Conservation (phyloP, 1,140 invertebrate genomes). For the Galleria mellonella region DNA sequence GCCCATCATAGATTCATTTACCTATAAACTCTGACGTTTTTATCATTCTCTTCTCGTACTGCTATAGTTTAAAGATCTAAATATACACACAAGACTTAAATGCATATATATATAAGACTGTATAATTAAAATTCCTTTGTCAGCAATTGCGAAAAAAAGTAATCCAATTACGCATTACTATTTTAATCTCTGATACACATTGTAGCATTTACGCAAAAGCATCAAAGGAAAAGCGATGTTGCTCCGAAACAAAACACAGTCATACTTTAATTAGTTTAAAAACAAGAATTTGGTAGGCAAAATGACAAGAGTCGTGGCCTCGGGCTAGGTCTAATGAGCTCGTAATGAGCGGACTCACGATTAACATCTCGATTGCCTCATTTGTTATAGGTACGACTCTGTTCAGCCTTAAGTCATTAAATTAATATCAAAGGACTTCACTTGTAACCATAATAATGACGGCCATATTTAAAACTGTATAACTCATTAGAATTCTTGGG, state of each 20-base stretch:
- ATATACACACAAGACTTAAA: no score
- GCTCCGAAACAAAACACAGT: slow-evolving; percentile 19
- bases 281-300: slow-evolving; percentile 44
- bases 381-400: slow-evolving; percentile 19
- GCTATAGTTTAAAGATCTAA: no score
- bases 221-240: no score
- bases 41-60: no score
- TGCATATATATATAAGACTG: no score
- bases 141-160: not conserved
- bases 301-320: slow-evolving; percentile 31
- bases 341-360: slow-evolving; percentile 38
- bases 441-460: slow-evolving; percentile 18
- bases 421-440: slow-evolving; percentile 30
- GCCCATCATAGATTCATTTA: not conserved
- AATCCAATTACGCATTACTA: not conserved
- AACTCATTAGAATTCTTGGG: no score
- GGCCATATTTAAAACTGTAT: not conserved
- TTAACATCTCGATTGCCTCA: slow-evolving; percentile 32
- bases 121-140: no score
- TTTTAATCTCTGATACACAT: no score
- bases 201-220: no score
- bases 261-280: slow-evolving; percentile 58
- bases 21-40: not conserved
- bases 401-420: slow-evolving; percentile 25
- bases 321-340: slow-evolving; percentile 41